Evolutionary conservation across 2,797 vertebrate species (phyloP).

Genomic region (Galaxias olidus): DNA sequence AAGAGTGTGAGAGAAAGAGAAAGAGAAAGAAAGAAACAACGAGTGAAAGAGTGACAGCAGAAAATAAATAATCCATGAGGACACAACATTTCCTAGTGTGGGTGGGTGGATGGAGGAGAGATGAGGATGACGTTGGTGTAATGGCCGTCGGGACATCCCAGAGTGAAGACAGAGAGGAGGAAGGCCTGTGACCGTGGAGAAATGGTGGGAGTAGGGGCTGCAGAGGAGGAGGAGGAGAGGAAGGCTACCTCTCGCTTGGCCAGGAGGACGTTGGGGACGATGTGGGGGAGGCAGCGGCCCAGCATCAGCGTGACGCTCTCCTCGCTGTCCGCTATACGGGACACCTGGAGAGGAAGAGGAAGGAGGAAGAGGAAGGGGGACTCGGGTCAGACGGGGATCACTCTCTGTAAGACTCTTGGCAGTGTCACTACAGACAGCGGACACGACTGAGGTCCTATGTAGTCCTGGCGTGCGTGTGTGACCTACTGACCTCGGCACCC

Average conservation of each 20-base stretch:
- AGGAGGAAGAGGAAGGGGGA: background rate
- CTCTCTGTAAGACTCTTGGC: too few relatives aligned
- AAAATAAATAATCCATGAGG: background rate
- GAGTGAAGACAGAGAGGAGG: too few relatives aligned
- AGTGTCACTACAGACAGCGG: too few relatives aligned
- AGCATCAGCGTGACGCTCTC: constrained; percentile 98
- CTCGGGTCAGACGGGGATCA: background rate
- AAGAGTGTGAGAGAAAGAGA: constrained; percentile 77
- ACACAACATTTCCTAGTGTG: background rate
- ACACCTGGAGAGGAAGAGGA: constrained; percentile 79
- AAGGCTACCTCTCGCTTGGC: constrained; percentile 95
- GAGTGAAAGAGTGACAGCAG: constrained; percentile 14
- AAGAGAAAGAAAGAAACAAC: constrained; percentile 62
- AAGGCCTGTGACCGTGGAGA: too few relatives aligned
- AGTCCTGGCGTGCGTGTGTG: too few relatives aligned
- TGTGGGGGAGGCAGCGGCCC: constrained; percentile 97
- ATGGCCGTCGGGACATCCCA: too few relatives aligned
- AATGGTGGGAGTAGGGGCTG: constrained; percentile 27
- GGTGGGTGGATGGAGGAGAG: constrained; percentile 1
- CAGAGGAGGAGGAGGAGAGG: background rate
- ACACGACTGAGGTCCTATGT: too few relatives aligned
- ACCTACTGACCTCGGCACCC: constrained; percentile 90
- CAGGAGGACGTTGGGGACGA: constrained; percentile 96
- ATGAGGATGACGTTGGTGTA: constrained; percentile 44
- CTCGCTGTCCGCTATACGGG: constrained; percentile 95